Evolutionary conservation across 1,140 invertebrate genomes (phyloP).

Genomic region (Calliopsis andreniformis): DNA sequence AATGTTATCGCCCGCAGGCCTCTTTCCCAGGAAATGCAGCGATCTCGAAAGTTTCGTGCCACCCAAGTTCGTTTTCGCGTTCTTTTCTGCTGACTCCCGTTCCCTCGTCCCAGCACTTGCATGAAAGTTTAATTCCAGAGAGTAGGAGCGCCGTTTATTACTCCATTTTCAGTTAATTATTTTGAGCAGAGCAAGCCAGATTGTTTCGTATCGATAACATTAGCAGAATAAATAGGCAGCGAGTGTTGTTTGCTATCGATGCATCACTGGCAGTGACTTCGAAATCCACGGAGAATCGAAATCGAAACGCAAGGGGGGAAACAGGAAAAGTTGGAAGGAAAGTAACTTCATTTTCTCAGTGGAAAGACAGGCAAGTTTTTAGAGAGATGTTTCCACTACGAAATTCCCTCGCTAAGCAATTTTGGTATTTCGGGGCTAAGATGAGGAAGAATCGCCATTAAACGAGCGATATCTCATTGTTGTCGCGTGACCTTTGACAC

Average conservation of each 20-base stretch:
- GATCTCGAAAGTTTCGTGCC: background rate
- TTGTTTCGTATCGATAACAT: constrained; percentile 10
- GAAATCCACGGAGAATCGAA: background rate
- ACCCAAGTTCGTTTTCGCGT: background rate
- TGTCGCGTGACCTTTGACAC: background rate
- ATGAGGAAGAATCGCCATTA: background rate
- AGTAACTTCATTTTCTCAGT: too few species aligned
- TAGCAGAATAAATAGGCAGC: background rate
- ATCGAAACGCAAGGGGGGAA: background rate
- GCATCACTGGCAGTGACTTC: background rate
- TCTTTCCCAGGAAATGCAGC: background rate
- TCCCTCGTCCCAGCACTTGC: background rate
- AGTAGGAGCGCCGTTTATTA: constrained; percentile 19
- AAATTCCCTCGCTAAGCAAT: background rate
- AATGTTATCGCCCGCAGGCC: background rate
- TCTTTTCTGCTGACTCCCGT: background rate
- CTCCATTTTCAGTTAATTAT: constrained; percentile 40
- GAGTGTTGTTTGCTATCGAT: background rate
- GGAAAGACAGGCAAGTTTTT: too few species aligned
- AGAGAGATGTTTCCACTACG: background rate
- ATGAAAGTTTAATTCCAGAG: constrained; percentile 39
- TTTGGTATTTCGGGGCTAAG: background rate
- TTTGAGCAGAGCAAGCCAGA: constrained; percentile 8
- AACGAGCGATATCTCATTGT: constrained; percentile 24
- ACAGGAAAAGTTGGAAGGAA: background rate